A percentile compares a stretch with the other conserved stretches of the same genome.
Evolutionary conservation across 2,888 invertebrate species (phyloP).

Genomic region (Cryptocephalus primarius): DNA sequence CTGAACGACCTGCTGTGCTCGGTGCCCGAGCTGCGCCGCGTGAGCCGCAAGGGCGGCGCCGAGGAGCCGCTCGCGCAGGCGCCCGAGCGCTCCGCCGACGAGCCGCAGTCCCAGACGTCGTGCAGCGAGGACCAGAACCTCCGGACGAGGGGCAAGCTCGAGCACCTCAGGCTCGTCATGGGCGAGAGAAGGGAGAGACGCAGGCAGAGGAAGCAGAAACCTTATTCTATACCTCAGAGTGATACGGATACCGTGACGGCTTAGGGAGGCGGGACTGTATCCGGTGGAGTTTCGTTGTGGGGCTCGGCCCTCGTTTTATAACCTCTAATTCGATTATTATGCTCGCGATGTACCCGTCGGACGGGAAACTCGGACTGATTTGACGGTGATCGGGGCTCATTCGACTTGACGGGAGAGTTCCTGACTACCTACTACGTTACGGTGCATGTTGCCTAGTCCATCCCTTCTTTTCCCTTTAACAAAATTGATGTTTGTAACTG

Average conservation of each 20-base stretch:
- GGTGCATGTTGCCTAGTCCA: no score
- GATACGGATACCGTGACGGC: slow-evolving; percentile 38
- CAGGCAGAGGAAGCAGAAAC: slow-evolving; percentile 64
- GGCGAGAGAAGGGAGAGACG: slow-evolving; percentile 78
- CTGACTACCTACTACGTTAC: no score
- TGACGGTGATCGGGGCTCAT: no score
- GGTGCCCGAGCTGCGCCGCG: slow-evolving; percentile 45
- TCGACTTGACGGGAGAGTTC: no score
- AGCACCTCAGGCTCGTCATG: slow-evolving; percentile 80
- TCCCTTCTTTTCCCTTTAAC: no score
- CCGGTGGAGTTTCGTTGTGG: no score
- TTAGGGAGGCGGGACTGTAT: slow-evolving; percentile 10
- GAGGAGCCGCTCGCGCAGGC: slow-evolving; percentile 29
- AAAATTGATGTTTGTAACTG: no score
- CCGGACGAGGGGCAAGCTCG: slow-evolving; percentile 62
- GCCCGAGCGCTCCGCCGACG: slow-evolving; percentile 29
- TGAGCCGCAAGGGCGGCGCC: slow-evolving; percentile 23
- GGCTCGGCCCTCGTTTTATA: no score
- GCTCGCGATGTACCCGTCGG: no score
- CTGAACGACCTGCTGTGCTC: slow-evolving; percentile 88
- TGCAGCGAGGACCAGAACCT: slow-evolving; percentile 34
- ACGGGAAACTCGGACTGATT: no score
- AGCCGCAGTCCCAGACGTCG: slow-evolving; percentile 15
- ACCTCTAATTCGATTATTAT: no score
- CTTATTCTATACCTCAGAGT: slow-evolving; percentile 46